Percentiles rank a stretch among this genome's conserved stretches.
Conservation (phyloP, 2,888 invertebrate species). For the Plebejus melissa region DNA sequence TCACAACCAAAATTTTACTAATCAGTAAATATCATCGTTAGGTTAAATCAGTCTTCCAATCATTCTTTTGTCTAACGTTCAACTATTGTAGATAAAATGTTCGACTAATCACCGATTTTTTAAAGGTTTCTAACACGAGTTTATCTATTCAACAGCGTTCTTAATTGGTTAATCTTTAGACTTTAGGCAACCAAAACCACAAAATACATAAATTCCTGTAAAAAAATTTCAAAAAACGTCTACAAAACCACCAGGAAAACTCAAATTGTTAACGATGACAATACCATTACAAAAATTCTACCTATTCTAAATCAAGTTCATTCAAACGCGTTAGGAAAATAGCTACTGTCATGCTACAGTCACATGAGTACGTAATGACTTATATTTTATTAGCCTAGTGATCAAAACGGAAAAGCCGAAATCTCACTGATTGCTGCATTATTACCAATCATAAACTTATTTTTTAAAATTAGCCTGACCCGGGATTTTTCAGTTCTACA, state of each 20-base stretch:
- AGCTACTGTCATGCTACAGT: neutral
- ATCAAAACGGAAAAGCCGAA: no score
- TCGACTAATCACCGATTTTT: neutral
- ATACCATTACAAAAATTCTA: neutral
- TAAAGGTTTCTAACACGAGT: neutral
- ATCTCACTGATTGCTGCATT: neutral
- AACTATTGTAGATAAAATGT: neutral
- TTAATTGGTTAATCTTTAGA: no score
- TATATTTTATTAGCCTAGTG: no score
- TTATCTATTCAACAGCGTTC: neutral
- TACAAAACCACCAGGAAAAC: neutral
- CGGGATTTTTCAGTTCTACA: neutral
- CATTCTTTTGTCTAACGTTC: neutral
- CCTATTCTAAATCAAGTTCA: neutral
- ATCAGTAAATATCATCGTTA: neutral
- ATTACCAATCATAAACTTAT: neutral
- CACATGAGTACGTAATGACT: no score
- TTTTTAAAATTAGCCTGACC: neutral
- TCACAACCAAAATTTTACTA: conserved; percentile 25
- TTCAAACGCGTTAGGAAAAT: neutral
- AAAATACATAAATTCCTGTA: neutral
- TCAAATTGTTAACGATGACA: neutral
- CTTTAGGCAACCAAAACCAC: neutral
- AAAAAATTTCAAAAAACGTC: neutral
- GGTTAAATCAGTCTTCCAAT: neutral